Percentiles rank a stretch among this genome's conserved stretches.
Evolutionary conservation across 1,140 invertebrate genomes (phyloP).

Genomic region (Drosophila saltans): DNA sequence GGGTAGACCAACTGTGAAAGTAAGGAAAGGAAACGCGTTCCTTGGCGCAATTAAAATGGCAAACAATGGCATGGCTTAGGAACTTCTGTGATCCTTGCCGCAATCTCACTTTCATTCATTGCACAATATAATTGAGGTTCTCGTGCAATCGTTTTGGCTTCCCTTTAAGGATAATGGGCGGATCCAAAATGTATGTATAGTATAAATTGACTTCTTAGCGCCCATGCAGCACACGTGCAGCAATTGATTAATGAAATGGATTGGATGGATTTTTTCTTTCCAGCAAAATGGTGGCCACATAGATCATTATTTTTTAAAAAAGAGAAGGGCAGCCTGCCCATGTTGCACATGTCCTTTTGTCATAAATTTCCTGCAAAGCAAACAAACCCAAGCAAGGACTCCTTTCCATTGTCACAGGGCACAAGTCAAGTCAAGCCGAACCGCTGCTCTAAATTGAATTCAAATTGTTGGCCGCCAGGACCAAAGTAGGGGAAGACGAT

Average conservation of each 20-base stretch:
- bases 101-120: slow-evolving; percentile 79
- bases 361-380: slow-evolving; percentile 53
- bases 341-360: slow-evolving; percentile 77
- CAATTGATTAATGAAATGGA: slow-evolving; percentile 60
- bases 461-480: slow-evolving; percentile 56
- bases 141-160: slow-evolving; percentile 30
- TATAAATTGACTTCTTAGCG: slow-evolving; percentile 77
- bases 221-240: slow-evolving; percentile 72
- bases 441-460: slow-evolving; percentile 80
- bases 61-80: slow-evolving; percentile 34
- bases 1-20: slow-evolving; percentile 56
- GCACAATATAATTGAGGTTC: slow-evolving; percentile 72
- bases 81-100: slow-evolving; percentile 31
- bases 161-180: neutral
- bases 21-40: slow-evolving; percentile 41
- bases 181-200: slow-evolving; percentile 18
- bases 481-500: slow-evolving; percentile 45
- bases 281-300: slow-evolving; percentile 56
- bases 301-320: slow-evolving; percentile 20
- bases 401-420: slow-evolving; percentile 49
- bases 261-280: neutral
- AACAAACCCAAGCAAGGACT: slow-evolving; percentile 63
- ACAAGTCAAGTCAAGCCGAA: slow-evolving; percentile 74
- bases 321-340: slow-evolving; percentile 27
- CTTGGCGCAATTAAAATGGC: slow-evolving; percentile 50